Evolutionary conservation across 2,113 vertebrate genomes (phyloP), one percentile per base, ranked within the genome.

Genomic region (Oriolus oriolus): DNA sequence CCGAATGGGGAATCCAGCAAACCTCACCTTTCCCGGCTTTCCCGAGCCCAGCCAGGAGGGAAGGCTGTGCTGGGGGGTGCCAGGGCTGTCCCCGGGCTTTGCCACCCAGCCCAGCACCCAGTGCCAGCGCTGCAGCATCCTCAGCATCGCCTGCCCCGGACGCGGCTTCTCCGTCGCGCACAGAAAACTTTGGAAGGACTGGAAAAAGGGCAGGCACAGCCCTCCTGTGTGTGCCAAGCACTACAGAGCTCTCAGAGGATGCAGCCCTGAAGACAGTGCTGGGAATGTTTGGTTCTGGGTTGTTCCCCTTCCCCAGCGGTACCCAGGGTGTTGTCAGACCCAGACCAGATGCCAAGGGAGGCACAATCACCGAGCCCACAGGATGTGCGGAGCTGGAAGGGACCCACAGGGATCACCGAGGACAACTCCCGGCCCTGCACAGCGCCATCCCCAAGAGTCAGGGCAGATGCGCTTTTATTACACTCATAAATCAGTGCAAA

Each of bases 151-250:
- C 70, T 44, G 7, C 42, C 17, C 42, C 17, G 42, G 16, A 18
- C 42, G 17, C 16, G 17, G 42, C 42, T 44, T 44, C 42, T 77
- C 52, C 47, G 4, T 11, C 9, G 7, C 5, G 1, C 0, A 4
- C 0, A 30, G 24, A 21, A 27, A 69, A 1, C 33, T 41, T 3
- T 1, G 64, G 50, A 21, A 22, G 1, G 0, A 5, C 16, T 30
- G 69, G 64, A 5, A 6, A 45, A 63, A 0, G 4, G 41, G 31
- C 23, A 52, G 49, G 23, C 27, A 16, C 15, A 1, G n/a, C 54
- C 7, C 33, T 41, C 8, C 19, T 1, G 35, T 1, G 21, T 4
- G 0, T 0, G 2, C 3, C 30, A 9, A 21, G 44, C 37, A 3
- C 2, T 1, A 0, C 7, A 3, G 21, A 3, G 2, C 37, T 22